A percentile compares a stretch with the other conserved stretches of the same genome.
These are phyloP conservation scores for Nannobrachium achirus DNA, from an alignment of 2,113 vertebrate species.

Conservation along the genomic window DNA sequence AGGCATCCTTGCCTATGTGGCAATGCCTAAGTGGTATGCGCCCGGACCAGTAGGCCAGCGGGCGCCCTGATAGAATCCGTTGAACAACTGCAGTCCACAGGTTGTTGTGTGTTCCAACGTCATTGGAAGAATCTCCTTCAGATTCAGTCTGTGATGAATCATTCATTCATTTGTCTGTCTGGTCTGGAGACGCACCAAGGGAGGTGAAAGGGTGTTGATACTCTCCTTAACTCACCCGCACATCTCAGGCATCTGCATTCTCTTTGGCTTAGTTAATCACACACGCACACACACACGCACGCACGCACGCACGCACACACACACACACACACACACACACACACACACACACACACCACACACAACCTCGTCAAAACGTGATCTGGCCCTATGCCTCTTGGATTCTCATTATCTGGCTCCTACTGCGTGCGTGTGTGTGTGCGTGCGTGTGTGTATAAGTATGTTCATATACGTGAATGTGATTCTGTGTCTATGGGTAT, in stretches of 20 bases:
- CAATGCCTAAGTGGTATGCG: too few relatives aligned
- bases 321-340: not conserved
- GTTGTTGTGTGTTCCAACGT: too few relatives aligned
- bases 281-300: not conserved
- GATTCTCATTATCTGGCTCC: slow-evolving; percentile 33
- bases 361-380: slow-evolving; percentile 7
- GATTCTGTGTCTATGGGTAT: not conserved
- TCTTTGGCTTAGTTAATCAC: slow-evolving; percentile 47
- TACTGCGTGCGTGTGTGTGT: slow-evolving; percentile 3
- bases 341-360: slow-evolving; percentile 13
- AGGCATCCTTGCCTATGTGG: too few relatives aligned
- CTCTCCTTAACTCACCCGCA: slow-evolving; percentile 49
- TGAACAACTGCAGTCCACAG: too few relatives aligned
- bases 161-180: too few relatives aligned
- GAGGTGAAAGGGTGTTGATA: slow-evolving; percentile 49
- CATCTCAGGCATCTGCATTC: slow-evolving; percentile 57
- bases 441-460: slow-evolving; percentile 3
- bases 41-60: too few relatives aligned
- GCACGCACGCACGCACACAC: not conserved
- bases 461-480: not conserved
- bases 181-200: slow-evolving; percentile 38
- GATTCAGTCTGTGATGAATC: too few relatives aligned
- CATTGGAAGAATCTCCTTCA: too few relatives aligned
- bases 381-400: slow-evolving; percentile 31
- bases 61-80: too few relatives aligned